Conservation (phyloP, 2,113 vertebrate species). For the Glaucidium brasilianum region DNA sequence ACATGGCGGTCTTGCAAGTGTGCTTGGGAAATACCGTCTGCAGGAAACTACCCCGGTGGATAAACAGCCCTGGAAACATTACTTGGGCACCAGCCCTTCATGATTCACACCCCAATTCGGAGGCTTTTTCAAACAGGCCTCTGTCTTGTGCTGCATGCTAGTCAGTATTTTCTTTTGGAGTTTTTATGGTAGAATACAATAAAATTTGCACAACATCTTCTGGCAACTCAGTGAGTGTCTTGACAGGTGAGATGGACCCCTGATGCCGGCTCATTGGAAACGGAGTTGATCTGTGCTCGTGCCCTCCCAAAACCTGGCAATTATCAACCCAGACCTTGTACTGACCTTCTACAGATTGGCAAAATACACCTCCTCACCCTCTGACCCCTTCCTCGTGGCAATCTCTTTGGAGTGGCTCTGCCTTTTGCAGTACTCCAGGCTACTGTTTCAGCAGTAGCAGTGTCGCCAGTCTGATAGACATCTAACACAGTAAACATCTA, state of each 20-base stretch:
- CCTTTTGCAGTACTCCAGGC: background rate
- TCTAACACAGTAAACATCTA: background rate
- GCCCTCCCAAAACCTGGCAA: background rate
- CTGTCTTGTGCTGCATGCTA: background rate
- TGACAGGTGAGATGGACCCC: background rate
- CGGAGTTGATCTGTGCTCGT: background rate
- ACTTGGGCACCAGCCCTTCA: background rate
- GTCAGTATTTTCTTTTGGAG: background rate
- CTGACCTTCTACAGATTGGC: background rate
- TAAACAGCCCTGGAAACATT: background rate
- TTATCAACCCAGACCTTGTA: background rate
- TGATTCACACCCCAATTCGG: background rate
- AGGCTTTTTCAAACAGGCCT: background rate
- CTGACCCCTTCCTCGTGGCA: rapidly evolving
- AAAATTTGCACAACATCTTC: background rate
- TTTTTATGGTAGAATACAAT: background rate
- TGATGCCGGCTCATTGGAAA: background rate
- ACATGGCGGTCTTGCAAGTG: background rate
- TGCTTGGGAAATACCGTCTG: background rate
- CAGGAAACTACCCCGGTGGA: background rate
- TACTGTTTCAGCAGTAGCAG: background rate
- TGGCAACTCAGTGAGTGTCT: background rate
- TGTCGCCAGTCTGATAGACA: background rate
- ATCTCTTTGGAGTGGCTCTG: background rate
- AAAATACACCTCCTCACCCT: background rate